Evolutionary conservation across 2,797 vertebrate genomes (phyloP), one percentile per base, ranked within the genome.

Genomic region (Notolepis coatsorum): DNA sequence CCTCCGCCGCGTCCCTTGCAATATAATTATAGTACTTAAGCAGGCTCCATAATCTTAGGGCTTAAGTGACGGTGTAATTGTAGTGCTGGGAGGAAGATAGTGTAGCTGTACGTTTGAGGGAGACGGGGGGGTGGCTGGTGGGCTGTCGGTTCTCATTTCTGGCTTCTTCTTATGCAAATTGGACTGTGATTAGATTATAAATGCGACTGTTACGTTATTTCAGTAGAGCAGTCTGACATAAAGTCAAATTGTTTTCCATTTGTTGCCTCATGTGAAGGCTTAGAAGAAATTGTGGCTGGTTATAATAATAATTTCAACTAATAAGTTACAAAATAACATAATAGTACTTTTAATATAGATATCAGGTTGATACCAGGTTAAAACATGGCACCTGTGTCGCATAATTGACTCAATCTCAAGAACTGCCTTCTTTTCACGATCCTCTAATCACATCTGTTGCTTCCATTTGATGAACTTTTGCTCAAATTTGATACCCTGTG

Each of bases 11-110:
- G 37, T 70, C n/a, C 50, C 47, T 70, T 28, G 68, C 47, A 55
- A 54, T 65, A 68, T 82, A 64, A 84, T 84, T 82, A 75, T 6
- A 70, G 38, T 51, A 68, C 56, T 77, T 61, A 52, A 68, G 60
- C 15, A 65, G 57, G 61, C 75, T 73, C 61, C 61, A 68, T 79
- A 75, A 84, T 74, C 55, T 64, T 18, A 41, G 30, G 60, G 52
- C 51, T 72, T 65, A 61, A 69, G 59, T 58, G 67, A 65, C 42
- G 33, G 18, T 84, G 47, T 68, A 79, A 77, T 77, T 79, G 60
- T 60, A 49, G 43, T 39, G 21, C n/a, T 39, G n/a, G n/a, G 31
- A 30, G 23, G 55, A 68, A 70, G 65, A 77, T 72, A 65, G 74
- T 54, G 65, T 9, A 56, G 65, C 38, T 45, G 38, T 7, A 27